These are phyloP conservation scores for Pollicipes pollicipes DNA, from an alignment of 1,140 invertebrate species.

Conservation along the genomic window DNA sequence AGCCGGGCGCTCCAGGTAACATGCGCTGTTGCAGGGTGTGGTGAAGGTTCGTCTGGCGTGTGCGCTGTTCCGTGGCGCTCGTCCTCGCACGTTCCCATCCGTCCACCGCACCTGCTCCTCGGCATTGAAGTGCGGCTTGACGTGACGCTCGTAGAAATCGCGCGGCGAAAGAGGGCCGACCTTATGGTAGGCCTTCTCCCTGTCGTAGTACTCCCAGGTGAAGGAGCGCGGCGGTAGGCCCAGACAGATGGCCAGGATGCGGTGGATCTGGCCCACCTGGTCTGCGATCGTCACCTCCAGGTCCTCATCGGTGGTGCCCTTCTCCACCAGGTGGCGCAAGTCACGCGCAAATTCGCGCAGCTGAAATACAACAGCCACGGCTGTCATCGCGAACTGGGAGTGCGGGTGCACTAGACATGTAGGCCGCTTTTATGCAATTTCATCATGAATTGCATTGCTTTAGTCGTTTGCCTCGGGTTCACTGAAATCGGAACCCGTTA, in stretches of 20 bases:
- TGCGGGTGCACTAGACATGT: too few relatives aligned
- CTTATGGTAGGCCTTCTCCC: conserved; percentile 53
- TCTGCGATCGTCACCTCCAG: conserved; percentile 14
- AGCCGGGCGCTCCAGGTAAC: too few relatives aligned
- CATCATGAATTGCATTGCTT: too few relatives aligned
- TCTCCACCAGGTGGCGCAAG: conserved; percentile 40
- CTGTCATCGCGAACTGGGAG: too few relatives aligned
- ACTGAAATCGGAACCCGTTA: too few relatives aligned
- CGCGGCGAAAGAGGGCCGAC: conserved; percentile 56
- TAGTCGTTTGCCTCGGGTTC: too few relatives aligned
- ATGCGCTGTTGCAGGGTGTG: too few relatives aligned
- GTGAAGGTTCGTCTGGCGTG: too few relatives aligned
- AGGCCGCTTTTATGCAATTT: too few relatives aligned
- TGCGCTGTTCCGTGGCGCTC: too few relatives aligned
- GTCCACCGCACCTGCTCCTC: background rate
- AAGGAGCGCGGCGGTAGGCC: conserved; percentile 62
- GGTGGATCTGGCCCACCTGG: conserved; percentile 47
- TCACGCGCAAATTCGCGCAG: conserved; percentile 60
- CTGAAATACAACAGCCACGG: conserved; percentile 34
- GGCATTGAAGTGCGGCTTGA: conserved; percentile 53
- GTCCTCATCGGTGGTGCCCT: conserved; percentile 24
- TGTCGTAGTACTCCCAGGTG: conserved; percentile 74
- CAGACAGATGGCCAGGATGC: conserved; percentile 63
- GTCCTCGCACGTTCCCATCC: too few relatives aligned
- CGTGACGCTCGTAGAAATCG: conserved; percentile 61